Evolutionary conservation across 2,113 vertebrate genomes (phyloP).

Genomic region (Ovibos moschatus): DNA sequence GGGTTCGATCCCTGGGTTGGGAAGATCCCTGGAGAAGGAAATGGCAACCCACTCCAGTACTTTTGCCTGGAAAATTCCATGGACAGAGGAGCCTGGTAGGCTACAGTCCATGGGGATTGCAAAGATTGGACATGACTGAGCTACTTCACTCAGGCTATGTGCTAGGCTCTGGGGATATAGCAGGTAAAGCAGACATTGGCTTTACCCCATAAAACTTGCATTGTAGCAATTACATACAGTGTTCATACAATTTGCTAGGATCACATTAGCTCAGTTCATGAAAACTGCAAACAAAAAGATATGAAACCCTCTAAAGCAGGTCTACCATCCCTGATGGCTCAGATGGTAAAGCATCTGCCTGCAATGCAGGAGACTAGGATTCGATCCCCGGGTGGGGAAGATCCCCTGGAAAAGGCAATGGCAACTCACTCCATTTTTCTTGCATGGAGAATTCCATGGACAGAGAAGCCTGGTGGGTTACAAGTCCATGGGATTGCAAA

Average conservation of each 20-base stretch:
- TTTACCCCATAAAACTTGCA: background rate
- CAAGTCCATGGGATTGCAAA: background rate
- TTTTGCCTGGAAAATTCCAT: no score
- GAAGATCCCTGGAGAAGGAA: no score
- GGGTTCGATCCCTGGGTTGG: no score
- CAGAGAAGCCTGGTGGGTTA: background rate
- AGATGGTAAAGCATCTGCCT: background rate
- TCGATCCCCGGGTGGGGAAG: accelerated
- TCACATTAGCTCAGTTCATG: background rate
- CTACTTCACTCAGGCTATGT: background rate
- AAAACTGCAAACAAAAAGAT: background rate
- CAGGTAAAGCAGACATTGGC: background rate
- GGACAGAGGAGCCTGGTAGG: no score
- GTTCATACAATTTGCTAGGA: background rate
- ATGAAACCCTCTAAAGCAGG: background rate
- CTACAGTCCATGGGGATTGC: no score
- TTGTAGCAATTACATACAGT: background rate
- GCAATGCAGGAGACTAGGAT: background rate
- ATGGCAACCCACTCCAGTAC: no score
- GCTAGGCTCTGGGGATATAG: background rate
- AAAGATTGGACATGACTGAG: no score
- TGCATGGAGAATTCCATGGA: background rate
- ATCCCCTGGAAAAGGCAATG: background rate
- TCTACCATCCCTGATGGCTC: background rate
- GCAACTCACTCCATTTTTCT: background rate